Percentiles rank a stretch among this genome's conserved stretches.
Evolutionary conservation across 1,140 invertebrate genomes (phyloP).

Genomic region (Plutomurus gul): DNA sequence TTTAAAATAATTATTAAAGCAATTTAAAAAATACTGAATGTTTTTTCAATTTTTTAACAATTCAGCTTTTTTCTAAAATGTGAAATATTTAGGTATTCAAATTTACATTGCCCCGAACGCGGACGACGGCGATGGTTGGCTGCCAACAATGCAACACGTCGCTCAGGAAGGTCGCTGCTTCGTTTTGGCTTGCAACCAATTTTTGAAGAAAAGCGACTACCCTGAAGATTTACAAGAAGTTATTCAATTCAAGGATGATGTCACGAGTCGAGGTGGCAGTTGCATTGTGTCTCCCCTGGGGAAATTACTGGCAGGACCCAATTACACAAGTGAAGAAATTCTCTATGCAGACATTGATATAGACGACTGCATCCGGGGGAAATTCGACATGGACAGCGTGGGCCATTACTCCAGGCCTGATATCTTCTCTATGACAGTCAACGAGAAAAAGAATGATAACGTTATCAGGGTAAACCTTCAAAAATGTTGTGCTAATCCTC

Average conservation of each 20-base stretch:
- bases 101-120: slow-evolving; percentile 46
- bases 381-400: slow-evolving; percentile 41
- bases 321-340: slow-evolving; percentile 42
- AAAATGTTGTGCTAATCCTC: no score
- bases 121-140: slow-evolving; percentile 35
- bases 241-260: background rate
- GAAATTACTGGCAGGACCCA: slow-evolving; percentile 40
- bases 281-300: slow-evolving; percentile 32
- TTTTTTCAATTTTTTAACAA: background rate
- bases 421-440: slow-evolving; percentile 40
- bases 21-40: background rate
- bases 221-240: background rate
- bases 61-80: background rate
- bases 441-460: background rate
- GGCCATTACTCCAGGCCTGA: slow-evolving; percentile 46
- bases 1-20: background rate
- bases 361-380: slow-evolving; percentile 1
- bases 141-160: slow-evolving; percentile 40
- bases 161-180: slow-evolving; percentile 47
- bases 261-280: slow-evolving; percentile 35
- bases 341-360: slow-evolving; percentile 42
- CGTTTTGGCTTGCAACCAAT: slow-evolving; percentile 43
- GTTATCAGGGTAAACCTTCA: no score
- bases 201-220: slow-evolving; percentile 36
- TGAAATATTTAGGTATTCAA: slow-evolving; percentile 35